Evolutionary conservation across 2,113 vertebrate genomes (phyloP).

Genomic region (Spizaetus ornatus): DNA sequence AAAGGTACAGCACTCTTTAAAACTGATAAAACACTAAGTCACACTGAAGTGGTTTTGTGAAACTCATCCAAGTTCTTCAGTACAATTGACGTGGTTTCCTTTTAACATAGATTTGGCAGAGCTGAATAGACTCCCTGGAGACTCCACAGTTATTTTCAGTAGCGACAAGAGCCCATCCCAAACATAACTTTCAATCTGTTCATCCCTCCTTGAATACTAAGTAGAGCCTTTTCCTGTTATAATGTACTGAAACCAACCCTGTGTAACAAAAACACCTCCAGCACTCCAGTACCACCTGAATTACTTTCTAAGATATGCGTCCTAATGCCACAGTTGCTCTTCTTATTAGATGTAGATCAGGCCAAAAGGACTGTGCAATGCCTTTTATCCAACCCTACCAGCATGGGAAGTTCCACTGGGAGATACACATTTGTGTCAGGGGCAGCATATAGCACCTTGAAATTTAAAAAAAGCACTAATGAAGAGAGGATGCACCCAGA

Average conservation of each 20-base stretch:
- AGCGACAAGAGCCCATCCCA: slow-evolving; percentile 32
- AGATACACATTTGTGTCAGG: neutral
- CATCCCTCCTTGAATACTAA: slow-evolving; percentile 25
- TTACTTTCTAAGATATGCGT: neutral
- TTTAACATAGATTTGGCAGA: slow-evolving; percentile 4
- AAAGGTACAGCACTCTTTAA: neutral
- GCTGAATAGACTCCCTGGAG: slow-evolving; percentile 9
- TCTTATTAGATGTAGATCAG: neutral
- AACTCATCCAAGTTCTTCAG: slow-evolving; percentile 13
- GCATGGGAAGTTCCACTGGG: neutral
- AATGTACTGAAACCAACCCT: neutral
- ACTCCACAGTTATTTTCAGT: slow-evolving; percentile 20
- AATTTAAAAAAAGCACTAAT: neutral
- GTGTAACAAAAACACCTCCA: neutral
- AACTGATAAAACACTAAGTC: neutral
- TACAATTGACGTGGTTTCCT: neutral
- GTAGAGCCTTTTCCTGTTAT: neutral
- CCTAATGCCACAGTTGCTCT: neutral
- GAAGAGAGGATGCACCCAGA: neutral
- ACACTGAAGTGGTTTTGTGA: slow-evolving; percentile 15
- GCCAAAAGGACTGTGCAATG: neutral
- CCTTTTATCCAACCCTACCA: neutral
- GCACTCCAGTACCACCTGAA: neutral
- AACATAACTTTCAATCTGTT: slow-evolving; percentile 49
- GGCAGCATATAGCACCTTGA: neutral